These are phyloP conservation scores for Dendroctonus valens DNA, from an alignment of 1,140 invertebrate genomes.

Conservation along the genomic window DNA sequence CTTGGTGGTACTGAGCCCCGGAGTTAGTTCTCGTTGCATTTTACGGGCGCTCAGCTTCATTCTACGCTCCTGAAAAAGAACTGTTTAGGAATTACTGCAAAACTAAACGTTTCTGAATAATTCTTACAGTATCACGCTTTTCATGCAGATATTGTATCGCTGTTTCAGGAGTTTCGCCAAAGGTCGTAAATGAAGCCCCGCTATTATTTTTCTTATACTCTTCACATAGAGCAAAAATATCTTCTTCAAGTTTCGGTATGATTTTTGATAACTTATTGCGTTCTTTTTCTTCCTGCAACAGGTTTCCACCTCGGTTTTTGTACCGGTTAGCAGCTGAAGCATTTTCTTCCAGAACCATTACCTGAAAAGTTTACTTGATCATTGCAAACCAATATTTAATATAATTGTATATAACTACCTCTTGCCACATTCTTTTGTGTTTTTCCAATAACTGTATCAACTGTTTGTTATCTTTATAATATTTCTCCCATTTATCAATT, in stretches of 20 bases:
- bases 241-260: conserved; percentile 60
- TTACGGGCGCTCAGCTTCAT: conserved; percentile 40
- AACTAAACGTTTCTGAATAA: not conserved
- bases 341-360: conserved; percentile 61
- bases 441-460: conserved; percentile 64
- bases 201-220: conserved; percentile 55
- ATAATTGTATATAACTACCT: conserved; percentile 12
- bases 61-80: conserved; percentile 29
- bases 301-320: conserved; percentile 79
- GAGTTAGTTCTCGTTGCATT: conserved; percentile 29
- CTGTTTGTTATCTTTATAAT: conserved; percentile 63
- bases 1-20: conserved; percentile 8
- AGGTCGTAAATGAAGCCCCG: conserved; percentile 56
- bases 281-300: conserved; percentile 81
- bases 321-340: conserved; percentile 75
- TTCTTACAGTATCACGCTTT: conserved; percentile 38
- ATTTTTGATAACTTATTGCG: conserved; percentile 63
- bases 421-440: conserved; percentile 31
- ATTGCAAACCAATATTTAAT: not conserved
- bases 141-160: conserved; percentile 33
- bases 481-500: conserved; percentile 63
- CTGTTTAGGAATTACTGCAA: conserved; percentile 1
- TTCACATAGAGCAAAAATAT: conserved; percentile 57
- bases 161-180: conserved; percentile 52
- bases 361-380: conserved; percentile 6